Base-by-base conservation (phyloP, 1,140 invertebrate genomes). In the Trissolcus basalis region DNA sequence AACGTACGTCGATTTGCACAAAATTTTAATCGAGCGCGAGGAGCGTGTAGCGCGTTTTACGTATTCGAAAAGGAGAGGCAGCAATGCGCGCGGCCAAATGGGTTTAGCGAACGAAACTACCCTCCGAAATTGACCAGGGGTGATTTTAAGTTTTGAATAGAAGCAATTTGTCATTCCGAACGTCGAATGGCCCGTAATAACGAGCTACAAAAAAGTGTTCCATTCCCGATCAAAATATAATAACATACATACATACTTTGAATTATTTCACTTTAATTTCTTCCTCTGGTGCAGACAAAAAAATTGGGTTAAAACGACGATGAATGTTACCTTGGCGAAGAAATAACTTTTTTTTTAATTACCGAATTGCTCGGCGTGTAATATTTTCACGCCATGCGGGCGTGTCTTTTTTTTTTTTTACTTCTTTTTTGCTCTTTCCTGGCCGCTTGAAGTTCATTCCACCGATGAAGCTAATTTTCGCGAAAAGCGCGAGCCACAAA, bases 101-200 rank as follows among this genome's bases (percentile, higher is more conserved):
- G 54, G 63, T 75, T 75, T 60, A 69, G 59, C 35, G 59, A 50
- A 49, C 50, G 49, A 60, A 54, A 53, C 61, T 65, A 63, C 72
- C 65, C 72, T 65, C 41, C 53, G 41, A 58, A 68, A 35, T 75
- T 75, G 72, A 75, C 72, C 72, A 69, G 48, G 64, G 72, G 72
- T 75, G 72, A 75, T 75, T 75, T 75, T 69, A 69, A 75, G 72
- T 75, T 74, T 75, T 75, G 72, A 75, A 75, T 75, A 54, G 63
- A 32, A 75, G 64, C 64, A 69, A 75, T 75, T 75, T 75, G 72
- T 75, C 72, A 75, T 68, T 73, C 35, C 45, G 63, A 61, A 72
- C 32, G 69, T 74, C 56, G 63, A 75, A 75, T 75, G 64, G 58
- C 39, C 39, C 59, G 50, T 58, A 64, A 61, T 68, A 75, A 69